Evolutionary conservation across 2,888 invertebrate species (phyloP), one percentile per base, ranked within the genome.

Genomic region (Lobophora halterata): DNA sequence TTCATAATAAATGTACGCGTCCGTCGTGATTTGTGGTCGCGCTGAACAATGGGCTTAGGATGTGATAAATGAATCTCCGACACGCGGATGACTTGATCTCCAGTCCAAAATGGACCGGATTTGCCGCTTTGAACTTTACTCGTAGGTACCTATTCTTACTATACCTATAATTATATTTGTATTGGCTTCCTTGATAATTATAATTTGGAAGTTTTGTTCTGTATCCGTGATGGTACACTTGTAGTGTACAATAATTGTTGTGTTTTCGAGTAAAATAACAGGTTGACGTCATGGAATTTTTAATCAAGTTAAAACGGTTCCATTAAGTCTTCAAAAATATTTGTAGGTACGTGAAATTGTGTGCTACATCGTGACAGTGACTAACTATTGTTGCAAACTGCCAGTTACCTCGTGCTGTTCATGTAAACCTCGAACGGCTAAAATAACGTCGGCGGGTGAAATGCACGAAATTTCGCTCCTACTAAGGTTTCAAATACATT

Each of bases 41-140:
- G 17, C 51, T 52, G 43, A 49, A 62, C 51, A 55, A 58, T 53
- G n/a, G n/a, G n/a, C n/a, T n/a, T n/a, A 51, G 56, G 38, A 42
- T 48, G 49, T 64, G 61, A 67, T 67, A 54, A 67, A 70, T 70
- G 60, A 64, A 32, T 36, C 40, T 27, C 38, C 44, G 49, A 61
- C 57, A 42, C 49, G 25, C 9, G 6, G 24, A 31, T 19, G 25
- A 34, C 33, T 18, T 30, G 17, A 26, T 36, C 36, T 40, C 11
- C 5, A 40, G 36, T 40, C 36, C 30, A 40, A 45, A 26, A 19
- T 34, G 23, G 19, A 31, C 46, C 52, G 49, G 52, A 49, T 44
- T 45, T 41, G 26, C 17, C 23, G 28, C 16, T 24, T 16, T 1
- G 7, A 11, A 7, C 13, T 19, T 8, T 11, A 21, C 10, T 21